Evolutionary conservation across 2,797 vertebrate species (phyloP).

Genomic region (Smutsia gigantea): DNA sequence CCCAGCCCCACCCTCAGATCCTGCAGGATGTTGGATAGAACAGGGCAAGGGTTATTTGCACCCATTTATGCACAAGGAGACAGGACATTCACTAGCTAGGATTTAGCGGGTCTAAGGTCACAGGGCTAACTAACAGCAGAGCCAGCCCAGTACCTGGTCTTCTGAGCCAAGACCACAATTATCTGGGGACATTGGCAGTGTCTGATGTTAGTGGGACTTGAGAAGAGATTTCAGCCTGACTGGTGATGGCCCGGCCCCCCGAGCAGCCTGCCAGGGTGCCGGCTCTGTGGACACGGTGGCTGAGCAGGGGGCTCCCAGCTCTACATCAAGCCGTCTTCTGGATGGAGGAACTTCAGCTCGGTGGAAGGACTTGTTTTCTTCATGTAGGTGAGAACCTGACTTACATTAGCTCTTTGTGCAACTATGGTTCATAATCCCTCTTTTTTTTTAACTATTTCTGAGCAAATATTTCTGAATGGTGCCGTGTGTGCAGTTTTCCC

Average conservation of each 20-base stretch:
- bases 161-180: background rate
- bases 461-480: slow-evolving; percentile 15
- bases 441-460: background rate
- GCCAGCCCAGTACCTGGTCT: background rate
- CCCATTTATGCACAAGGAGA: background rate
- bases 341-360: background rate
- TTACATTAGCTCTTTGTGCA: background rate
- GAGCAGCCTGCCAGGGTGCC: rapidly evolving
- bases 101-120: background rate
- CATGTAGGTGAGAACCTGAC: too few species aligned
- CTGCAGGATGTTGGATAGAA: background rate
- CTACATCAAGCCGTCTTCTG: rapidly evolving
- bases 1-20: background rate
- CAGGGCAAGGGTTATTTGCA: too few species aligned
- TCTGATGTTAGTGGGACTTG: background rate
- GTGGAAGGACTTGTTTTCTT: background rate
- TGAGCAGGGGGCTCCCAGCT: rapidly evolving
- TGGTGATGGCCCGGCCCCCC: background rate
- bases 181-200: background rate
- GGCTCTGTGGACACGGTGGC: rapidly evolving
- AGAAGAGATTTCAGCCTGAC: background rate
- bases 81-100: background rate
- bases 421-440: background rate
- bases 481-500: slow-evolving; percentile 39
- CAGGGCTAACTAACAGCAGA: background rate